Percentiles rank a stretch among this genome's conserved stretches.
phyloP scores from a whole-genome alignment of 2,797 vertebrate species.

The Gymnothorax reevesii region DNA sequence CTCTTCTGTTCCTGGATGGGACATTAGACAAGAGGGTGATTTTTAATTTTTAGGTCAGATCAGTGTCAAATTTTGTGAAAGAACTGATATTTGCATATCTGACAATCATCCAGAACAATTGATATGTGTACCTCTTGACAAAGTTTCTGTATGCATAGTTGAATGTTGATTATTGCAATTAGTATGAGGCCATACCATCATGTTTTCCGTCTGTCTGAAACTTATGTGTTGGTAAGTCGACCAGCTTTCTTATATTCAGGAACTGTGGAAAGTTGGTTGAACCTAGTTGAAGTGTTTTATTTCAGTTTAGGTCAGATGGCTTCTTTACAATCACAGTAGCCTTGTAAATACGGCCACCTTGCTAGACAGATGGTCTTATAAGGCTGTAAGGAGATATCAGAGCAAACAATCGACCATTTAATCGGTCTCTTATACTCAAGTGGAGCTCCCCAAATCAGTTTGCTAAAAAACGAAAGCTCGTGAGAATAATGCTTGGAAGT shows the following conservation, averaged over 20 bases:
- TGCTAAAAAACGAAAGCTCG: constrained; percentile 57
- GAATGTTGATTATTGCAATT: not conserved
- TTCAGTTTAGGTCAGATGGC: not conserved
- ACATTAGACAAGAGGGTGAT: not conserved
- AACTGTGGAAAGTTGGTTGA: not conserved
- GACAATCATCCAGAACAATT: not conserved
- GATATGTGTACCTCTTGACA: constrained; percentile 1
- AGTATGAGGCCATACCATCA: not conserved
- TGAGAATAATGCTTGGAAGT: constrained; percentile 54
- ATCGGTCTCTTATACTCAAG: constrained; percentile 44
- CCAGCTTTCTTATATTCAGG: not conserved
- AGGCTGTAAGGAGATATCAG: constrained; percentile 47
- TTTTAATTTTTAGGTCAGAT: not conserved
- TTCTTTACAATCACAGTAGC: not conserved
- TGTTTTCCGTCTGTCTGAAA: not conserved
- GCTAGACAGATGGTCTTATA: constrained; percentile 18
- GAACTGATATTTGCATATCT: not conserved
- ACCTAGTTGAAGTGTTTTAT: not conserved
- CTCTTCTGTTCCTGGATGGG: not conserved
- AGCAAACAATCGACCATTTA: constrained; percentile 45
- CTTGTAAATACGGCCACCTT: not conserved
- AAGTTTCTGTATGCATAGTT: not conserved
- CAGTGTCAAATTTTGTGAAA: not conserved
- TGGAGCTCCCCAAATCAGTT: constrained; percentile 50
- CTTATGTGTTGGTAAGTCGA: not conserved